Conservation (phyloP, 2,113 vertebrate species). For the Larimichthys polyactis region DNA sequence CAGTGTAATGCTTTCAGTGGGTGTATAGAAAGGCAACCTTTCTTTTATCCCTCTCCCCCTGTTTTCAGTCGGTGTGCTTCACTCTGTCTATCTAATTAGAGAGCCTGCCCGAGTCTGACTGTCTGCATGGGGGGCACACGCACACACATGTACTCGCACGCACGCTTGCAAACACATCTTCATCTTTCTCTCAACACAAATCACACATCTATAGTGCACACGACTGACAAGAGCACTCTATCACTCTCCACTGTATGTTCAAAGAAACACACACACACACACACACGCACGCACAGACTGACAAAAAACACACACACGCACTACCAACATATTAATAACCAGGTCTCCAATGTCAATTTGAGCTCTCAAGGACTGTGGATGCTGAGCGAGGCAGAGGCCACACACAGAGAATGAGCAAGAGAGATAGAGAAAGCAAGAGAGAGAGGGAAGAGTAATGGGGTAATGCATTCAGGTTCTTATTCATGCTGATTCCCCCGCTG, state of each 20-base stretch:
- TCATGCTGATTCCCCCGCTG: constrained; percentile 76
- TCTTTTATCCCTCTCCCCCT: constrained; percentile 69
- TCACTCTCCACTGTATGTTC: constrained; percentile 26
- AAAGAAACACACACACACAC: constrained; percentile 8
- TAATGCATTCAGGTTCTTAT: constrained; percentile 77
- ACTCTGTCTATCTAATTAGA: constrained; percentile 76
- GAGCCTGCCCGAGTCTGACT: constrained; percentile 47
- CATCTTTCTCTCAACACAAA: constrained; percentile 50
- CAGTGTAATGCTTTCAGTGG: constrained; percentile 56
- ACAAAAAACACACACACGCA: constrained; percentile 31
- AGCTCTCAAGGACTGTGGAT: constrained; percentile 77
- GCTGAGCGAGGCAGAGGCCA: constrained; percentile 72
- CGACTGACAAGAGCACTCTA: constrained; percentile 62
- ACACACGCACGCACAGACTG: not conserved
- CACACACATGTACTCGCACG: not conserved
- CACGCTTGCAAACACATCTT: constrained; percentile 37
- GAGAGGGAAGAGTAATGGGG: constrained; percentile 64
- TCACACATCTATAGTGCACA: constrained; percentile 51
- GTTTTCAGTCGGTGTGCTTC: constrained; percentile 59
- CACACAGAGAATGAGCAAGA: constrained; percentile 39
- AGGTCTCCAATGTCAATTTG: constrained; percentile 80
- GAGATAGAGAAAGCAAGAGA: constrained; percentile 19
- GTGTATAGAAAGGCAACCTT: constrained; percentile 63
- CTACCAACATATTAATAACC: constrained; percentile 72
- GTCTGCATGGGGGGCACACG: constrained; percentile 51